Evolutionary conservation across 2,888 invertebrate species (phyloP).

Genomic region (Galeruca laticollis): DNA sequence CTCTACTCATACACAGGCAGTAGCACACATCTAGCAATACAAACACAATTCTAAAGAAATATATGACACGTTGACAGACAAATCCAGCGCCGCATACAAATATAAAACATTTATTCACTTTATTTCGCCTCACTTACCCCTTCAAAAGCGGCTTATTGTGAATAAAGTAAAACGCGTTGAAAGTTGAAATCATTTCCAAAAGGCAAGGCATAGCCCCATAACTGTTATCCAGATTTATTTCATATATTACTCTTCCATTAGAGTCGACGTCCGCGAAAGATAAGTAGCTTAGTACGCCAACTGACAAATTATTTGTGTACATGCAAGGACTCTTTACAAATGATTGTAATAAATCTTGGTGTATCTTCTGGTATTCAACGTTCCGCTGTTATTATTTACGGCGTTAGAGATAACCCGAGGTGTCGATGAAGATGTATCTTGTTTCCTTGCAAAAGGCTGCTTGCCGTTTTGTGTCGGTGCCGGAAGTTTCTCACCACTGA

Average conservation of each 20-base stretch:
- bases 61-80: slow-evolving; percentile 33
- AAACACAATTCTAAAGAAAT: slow-evolving; percentile 33
- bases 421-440: slow-evolving; percentile 43
- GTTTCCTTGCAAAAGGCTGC: slow-evolving; percentile 2
- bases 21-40: slow-evolving; percentile 1
- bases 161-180: slow-evolving; percentile 43
- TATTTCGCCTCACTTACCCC: slow-evolving; percentile 37
- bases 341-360: slow-evolving; percentile 46
- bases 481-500: slow-evolving; percentile 17
- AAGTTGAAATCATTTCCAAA: slow-evolving; percentile 36
- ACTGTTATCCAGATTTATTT: slow-evolving; percentile 37
- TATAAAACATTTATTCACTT: slow-evolving; percentile 43
- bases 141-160: slow-evolving; percentile 43
- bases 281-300: slow-evolving; percentile 51
- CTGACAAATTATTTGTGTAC: slow-evolving; percentile 53
- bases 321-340: slow-evolving; percentile 49
- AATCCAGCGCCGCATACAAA: slow-evolving; percentile 36
- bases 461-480: slow-evolving; percentile 5
- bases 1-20: slow-evolving; percentile 13
- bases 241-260: slow-evolving; percentile 46
- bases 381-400: slow-evolving; percentile 44
- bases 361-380: slow-evolving; percentile 43
- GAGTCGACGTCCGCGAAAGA: slow-evolving; percentile 48
- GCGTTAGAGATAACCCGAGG: slow-evolving; percentile 36
- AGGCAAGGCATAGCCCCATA: slow-evolving; percentile 8